Percentiles rank a stretch among this genome's conserved stretches.
Conservation (phyloP, 1,140 invertebrate species). For the Andricus grossulariae region DNA sequence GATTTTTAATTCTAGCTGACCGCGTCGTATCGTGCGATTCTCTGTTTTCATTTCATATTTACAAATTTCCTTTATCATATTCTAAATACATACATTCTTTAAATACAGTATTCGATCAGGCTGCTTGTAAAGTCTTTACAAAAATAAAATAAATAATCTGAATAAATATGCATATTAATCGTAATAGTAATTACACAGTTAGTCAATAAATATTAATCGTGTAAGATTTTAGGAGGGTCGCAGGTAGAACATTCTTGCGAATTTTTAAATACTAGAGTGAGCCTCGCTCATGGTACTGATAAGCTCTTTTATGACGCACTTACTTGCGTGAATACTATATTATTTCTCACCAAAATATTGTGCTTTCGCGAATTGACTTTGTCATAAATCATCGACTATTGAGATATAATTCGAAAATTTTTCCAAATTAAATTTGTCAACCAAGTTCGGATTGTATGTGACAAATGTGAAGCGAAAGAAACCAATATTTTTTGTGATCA, state of each 20-base stretch:
- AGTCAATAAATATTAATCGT: constrained; percentile 71
- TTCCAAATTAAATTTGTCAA: too few relatives aligned
- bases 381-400: too few relatives aligned
- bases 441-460: too few relatives aligned
- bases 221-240: constrained; percentile 42
- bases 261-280: constrained; percentile 22
- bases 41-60: constrained; percentile 51
- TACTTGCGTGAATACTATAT: neutral
- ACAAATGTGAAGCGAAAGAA: too few relatives aligned
- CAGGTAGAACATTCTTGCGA: constrained; percentile 21
- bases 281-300: constrained; percentile 14
- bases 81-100: constrained; percentile 57
- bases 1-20: constrained; percentile 54
- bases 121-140: constrained; percentile 70
- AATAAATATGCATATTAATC: constrained; percentile 69
- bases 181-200: constrained; percentile 62
- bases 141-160: constrained; percentile 76
- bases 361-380: neutral
- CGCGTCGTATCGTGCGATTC: constrained; percentile 59
- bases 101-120: constrained; percentile 65
- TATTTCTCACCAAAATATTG: constrained; percentile 11
- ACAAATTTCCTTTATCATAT: constrained; percentile 52
- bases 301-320: constrained; percentile 19
- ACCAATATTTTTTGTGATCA: too few relatives aligned
- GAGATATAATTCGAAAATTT: too few relatives aligned